phyloP scores from a whole-genome alignment of 2,888 invertebrate genomes.

The Alitta virens region DNA sequence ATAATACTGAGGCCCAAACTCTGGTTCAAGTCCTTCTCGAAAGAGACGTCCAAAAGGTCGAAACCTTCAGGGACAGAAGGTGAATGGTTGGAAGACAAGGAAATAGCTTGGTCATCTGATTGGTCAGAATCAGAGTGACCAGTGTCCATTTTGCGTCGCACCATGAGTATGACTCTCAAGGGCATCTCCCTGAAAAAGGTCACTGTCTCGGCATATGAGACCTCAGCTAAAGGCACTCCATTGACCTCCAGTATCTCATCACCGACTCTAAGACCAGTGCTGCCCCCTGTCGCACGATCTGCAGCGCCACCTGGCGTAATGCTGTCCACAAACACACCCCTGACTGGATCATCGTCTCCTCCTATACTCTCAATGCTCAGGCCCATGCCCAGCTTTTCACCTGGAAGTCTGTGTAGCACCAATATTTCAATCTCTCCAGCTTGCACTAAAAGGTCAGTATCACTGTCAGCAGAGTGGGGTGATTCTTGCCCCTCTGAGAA shows the following conservation, averaged over 20 bases:
- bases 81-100: not conserved
- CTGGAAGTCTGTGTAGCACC: conserved; percentile 79
- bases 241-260: conserved; percentile 89
- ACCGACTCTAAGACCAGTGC: conserved; percentile 68
- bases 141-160: conserved; percentile 26
- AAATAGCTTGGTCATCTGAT: not conserved
- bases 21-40: conserved; percentile 37
- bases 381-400: conserved; percentile 86
- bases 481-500: too few relatives aligned
- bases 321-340: conserved; percentile 71
- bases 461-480: too few relatives aligned
- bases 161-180: conserved; percentile 37
- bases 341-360: conserved; percentile 76
- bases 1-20: conserved; percentile 48
- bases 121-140: not conserved
- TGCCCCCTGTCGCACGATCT: conserved; percentile 40
- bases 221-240: conserved; percentile 72
- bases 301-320: conserved; percentile 49
- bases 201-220: conserved; percentile 83
- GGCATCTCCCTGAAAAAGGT: conserved; percentile 82
- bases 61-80: conserved; percentile 21
- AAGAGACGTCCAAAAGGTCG: conserved; percentile 25
- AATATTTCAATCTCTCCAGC: conserved; percentile 61
- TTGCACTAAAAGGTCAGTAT: not conserved
- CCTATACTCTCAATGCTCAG: conserved; percentile 89